Percentiles rank a stretch among this genome's conserved stretches.
phyloP scores from a whole-genome alignment of 2,797 vertebrate species.

The Falco novaeseelandiae region DNA sequence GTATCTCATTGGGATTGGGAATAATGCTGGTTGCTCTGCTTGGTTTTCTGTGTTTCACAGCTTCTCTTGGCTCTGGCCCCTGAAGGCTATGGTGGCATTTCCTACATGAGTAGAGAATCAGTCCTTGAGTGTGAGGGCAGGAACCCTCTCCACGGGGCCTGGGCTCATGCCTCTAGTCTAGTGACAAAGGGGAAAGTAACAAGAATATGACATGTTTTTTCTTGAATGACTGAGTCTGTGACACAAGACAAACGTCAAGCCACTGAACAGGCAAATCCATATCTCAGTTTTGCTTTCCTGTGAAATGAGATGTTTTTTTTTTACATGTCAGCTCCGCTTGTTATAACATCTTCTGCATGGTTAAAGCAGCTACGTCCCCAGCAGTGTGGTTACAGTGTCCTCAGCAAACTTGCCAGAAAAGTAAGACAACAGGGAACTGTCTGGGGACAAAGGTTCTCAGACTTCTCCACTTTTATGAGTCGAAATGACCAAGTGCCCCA shows the following conservation, averaged over 20 bases:
- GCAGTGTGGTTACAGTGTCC: neutral
- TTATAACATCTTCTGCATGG: neutral
- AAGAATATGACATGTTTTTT: neutral
- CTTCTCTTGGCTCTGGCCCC: neutral
- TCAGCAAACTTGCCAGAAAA: neutral
- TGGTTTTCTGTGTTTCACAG: neutral
- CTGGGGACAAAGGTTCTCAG: neutral
- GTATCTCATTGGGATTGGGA: neutral
- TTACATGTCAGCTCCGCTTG: neutral
- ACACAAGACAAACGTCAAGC: neutral
- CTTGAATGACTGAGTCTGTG: neutral
- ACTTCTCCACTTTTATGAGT: neutral
- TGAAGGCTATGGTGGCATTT: neutral
- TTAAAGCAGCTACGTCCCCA: neutral
- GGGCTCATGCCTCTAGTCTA: neutral
- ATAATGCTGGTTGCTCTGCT: neutral
- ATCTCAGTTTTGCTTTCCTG: neutral
- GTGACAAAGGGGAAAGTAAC: neutral
- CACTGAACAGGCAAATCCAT: neutral
- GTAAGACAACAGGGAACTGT: neutral
- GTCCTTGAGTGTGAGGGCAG: neutral
- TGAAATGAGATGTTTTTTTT: neutral
- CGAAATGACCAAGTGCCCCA: neutral
- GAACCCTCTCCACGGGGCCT: neutral
- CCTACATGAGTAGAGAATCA: neutral